Conservation (phyloP, 2,797 vertebrate genomes). For the Amniataba percoides region DNA sequence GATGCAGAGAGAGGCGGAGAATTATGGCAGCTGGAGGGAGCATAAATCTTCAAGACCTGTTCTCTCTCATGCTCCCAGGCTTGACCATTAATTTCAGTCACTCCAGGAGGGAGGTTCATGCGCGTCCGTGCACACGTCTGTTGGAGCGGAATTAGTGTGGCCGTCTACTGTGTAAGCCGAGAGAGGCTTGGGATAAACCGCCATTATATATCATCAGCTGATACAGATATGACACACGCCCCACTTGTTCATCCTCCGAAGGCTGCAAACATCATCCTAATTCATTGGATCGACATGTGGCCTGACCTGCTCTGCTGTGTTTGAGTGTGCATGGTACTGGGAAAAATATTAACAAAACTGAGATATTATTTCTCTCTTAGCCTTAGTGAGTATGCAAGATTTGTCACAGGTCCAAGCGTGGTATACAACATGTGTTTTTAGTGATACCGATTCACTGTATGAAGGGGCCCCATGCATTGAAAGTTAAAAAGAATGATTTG, state of each 20-base stretch:
- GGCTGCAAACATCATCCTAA: constrained; percentile 19
- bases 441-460: not conserved
- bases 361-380: not conserved
- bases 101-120: constrained; percentile 44
- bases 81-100: constrained; percentile 72
- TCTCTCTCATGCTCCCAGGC: constrained; percentile 43
- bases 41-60: constrained; percentile 69
- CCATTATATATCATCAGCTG: constrained; percentile 34
- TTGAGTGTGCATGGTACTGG: not conserved
- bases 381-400: constrained; percentile 3
- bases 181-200: constrained; percentile 19
- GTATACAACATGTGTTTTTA: not conserved
- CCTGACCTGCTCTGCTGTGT: not conserved
- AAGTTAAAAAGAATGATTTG: not conserved
- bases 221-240: constrained; percentile 30
- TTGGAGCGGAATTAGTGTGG: constrained; percentile 19
- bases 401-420: not conserved
- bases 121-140: constrained; percentile 52
- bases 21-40: constrained; percentile 59
- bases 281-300: not conserved
- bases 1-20: constrained; percentile 55
- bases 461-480: not conserved
- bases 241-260: constrained; percentile 16
- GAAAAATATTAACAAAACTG: not conserved
- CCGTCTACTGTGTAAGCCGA: constrained; percentile 16